Percentiles rank a stretch among this genome's conserved stretches.
Conservation (phyloP, 2,113 vertebrate genomes). For the Pseudopodoces humilis region DNA sequence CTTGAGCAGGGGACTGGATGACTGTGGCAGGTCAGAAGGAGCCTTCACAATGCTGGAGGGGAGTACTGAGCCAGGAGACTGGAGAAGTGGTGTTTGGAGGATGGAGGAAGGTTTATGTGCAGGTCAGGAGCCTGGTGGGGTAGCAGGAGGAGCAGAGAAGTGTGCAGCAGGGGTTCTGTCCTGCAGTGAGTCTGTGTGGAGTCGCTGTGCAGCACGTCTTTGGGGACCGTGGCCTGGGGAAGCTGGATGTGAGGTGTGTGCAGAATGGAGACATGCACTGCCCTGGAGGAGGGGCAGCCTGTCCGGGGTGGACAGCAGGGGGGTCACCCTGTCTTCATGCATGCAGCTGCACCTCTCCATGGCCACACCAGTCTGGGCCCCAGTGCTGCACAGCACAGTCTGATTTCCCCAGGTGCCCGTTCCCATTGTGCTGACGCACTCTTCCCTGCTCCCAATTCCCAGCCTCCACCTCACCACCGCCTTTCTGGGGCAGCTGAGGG, state of each 20-base stretch:
- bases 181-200: neutral
- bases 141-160: neutral
- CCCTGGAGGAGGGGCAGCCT: accelerated
- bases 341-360: neutral
- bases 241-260: accelerated
- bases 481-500: constrained; percentile 51
- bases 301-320: neutral
- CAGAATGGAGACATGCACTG: accelerated
- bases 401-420: constrained; percentile 48
- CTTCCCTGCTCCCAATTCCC: neutral
- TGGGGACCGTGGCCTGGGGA: accelerated
- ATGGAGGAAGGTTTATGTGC: neutral
- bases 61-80: neutral
- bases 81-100: neutral
- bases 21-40: neutral
- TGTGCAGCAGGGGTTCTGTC: neutral
- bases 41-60: neutral
- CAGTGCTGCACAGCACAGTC: neutral
- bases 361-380: accelerated
- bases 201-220: accelerated
- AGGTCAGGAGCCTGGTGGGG: neutral
- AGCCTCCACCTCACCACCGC: accelerated
- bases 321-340: neutral
- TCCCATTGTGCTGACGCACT: constrained; percentile 28
- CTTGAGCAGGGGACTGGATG: neutral